Conservation (phyloP, 2,113 vertebrate species). For the Grallaria varia region DNA sequence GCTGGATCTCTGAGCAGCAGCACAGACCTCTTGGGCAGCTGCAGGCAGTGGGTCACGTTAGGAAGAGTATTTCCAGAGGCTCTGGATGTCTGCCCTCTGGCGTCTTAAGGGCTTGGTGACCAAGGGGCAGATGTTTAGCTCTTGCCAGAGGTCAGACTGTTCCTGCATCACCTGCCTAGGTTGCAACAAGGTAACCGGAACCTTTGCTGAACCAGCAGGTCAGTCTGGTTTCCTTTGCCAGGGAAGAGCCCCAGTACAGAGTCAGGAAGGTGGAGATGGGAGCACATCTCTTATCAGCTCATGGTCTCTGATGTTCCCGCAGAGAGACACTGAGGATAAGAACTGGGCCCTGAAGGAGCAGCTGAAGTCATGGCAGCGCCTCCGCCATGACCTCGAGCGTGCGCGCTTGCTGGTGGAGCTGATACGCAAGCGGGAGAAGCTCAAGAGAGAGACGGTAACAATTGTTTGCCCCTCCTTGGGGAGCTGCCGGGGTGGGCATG, state of each 20-base stretch:
- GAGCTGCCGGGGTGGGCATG: constrained; percentile 13
- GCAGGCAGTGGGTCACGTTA: neutral
- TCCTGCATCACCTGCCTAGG: neutral
- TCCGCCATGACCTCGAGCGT: constrained; percentile 95
- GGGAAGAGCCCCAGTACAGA: neutral
- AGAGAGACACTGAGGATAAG: constrained; percentile 95
- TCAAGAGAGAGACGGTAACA: constrained; percentile 96
- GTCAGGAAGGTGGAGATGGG: neutral
- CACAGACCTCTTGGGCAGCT: neutral
- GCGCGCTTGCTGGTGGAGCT: constrained; percentile 95
- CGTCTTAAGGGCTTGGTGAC: neutral
- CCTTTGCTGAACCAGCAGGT: neutral
- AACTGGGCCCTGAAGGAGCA: constrained; percentile 94
- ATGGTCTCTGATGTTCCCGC: constrained; percentile 63
- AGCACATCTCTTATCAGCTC: constrained; percentile 13
- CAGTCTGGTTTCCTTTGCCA: neutral
- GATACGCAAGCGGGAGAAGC: constrained; percentile 97
- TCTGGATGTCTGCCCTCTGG: neutral
- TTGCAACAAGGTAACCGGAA: neutral
- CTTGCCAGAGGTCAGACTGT: neutral
- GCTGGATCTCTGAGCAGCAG: neutral
- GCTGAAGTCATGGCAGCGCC: constrained; percentile 97
- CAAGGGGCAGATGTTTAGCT: neutral
- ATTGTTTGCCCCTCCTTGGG: neutral
- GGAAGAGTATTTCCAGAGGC: neutral